phyloP scores from a whole-genome alignment of 2,888 invertebrate species.

The Tromatobia lineatoria region DNA sequence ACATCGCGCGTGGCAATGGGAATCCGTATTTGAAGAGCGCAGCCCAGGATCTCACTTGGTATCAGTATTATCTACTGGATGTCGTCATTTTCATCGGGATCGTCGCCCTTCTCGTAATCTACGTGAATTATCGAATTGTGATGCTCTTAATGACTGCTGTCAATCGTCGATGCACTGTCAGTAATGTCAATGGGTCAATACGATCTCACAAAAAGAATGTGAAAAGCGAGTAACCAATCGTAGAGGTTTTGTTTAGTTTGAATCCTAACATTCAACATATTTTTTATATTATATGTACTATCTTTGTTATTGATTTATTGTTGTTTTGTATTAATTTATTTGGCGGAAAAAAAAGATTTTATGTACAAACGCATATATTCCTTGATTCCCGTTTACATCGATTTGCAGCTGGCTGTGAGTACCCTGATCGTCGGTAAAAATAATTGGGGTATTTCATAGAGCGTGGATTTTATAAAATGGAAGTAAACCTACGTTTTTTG shows the following conservation, averaged over 20 bases:
- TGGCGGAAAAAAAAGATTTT: neutral
- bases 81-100: slow-evolving; percentile 60
- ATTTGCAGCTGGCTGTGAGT: neutral
- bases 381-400: neutral
- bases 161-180: neutral
- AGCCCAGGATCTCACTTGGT: slow-evolving; percentile 73
- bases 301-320: neutral
- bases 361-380: neutral
- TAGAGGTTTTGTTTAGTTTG: neutral
- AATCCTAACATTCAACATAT: neutral
- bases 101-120: slow-evolving; percentile 54
- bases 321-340: neutral
- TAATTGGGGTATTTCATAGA: too few species aligned
- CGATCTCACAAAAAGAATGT: slow-evolving; percentile 29
- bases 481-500: too few species aligned
- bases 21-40: slow-evolving; percentile 69
- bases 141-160: slow-evolving; percentile 43
- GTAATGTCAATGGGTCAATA: neutral
- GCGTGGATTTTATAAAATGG: too few species aligned
- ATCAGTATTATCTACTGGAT: slow-evolving; percentile 75
- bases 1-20: slow-evolving; percentile 72
- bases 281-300: neutral
- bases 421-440: neutral
- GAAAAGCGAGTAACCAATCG: slow-evolving; percentile 28
- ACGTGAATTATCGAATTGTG: slow-evolving; percentile 64